phyloP scores from a whole-genome alignment of 2,113 vertebrate species.

The Bothrops jararaca region DNA sequence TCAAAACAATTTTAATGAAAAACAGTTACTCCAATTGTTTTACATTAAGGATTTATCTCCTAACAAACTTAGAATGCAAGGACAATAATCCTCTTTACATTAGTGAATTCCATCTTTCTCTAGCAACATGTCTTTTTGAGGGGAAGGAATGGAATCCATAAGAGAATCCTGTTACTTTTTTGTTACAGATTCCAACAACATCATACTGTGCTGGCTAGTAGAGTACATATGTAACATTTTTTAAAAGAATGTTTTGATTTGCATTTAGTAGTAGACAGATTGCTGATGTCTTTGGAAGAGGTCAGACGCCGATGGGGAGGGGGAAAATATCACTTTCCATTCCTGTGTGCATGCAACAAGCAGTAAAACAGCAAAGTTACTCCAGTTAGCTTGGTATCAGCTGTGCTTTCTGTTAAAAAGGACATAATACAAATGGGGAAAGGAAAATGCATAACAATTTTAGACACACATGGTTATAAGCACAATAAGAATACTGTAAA shows the following conservation, averaged over 20 bases:
- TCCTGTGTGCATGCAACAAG: conserved; percentile 97
- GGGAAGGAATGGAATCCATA: conserved; percentile 51
- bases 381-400: conserved; percentile 84
- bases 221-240: conserved; percentile 57
- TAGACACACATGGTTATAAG: conserved; percentile 64
- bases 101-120: conserved; percentile 46
- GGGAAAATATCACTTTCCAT: conserved; percentile 83
- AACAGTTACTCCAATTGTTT: conserved; percentile 37
- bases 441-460: conserved; percentile 75
- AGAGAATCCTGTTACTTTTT: conserved; percentile 58
- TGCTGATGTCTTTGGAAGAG: conserved; percentile 85
- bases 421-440: conserved; percentile 80
- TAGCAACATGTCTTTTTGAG: conserved; percentile 22
- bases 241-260: conserved; percentile 67
- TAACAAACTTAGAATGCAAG: conserved; percentile 45
- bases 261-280: conserved; percentile 82
- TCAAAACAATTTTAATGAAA: conserved; percentile 67
- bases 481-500: conserved; percentile 62
- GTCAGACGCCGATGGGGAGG: conserved; percentile 82
- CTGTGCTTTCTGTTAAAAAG: conserved; percentile 81
- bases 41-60: conserved; percentile 30
- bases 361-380: conserved; percentile 88
- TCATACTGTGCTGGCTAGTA: conserved; percentile 64
- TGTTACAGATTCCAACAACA: conserved; percentile 53
- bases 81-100: conserved; percentile 50